phyloP scores from a whole-genome alignment of 2,888 invertebrate genomes.

The Stenchaetothrips biformis region DNA sequence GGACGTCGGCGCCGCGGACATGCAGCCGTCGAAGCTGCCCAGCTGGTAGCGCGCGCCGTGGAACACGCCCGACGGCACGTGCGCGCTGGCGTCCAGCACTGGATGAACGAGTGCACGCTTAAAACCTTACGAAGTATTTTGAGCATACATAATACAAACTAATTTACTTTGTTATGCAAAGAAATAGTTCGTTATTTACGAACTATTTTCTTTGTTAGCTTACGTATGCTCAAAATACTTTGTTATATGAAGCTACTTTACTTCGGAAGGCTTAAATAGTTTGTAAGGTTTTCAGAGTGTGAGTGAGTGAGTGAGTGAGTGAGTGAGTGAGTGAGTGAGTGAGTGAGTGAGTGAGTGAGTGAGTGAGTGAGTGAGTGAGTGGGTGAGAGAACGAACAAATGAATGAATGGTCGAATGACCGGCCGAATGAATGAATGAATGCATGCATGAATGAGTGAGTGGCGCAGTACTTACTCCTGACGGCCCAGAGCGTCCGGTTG shows the following conservation, averaged over 20 bases:
- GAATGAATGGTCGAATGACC: not conserved
- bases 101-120: not conserved
- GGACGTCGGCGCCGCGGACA: not conserved
- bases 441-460: not conserved
- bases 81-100: conserved; percentile 21
- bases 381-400: not conserved
- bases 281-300: not conserved
- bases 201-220: too few species aligned
- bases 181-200: too few species aligned
- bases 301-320: too few species aligned
- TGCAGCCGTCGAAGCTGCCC: conserved; percentile 8
- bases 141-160: too few species aligned
- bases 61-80: not conserved
- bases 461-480: not conserved
- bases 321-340: too few species aligned
- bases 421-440: not conserved
- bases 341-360: not conserved
- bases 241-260: too few species aligned
- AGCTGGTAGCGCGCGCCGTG: conserved; percentile 1
- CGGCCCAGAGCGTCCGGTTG: conserved; percentile 6
- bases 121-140: too few species aligned
- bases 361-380: not conserved
- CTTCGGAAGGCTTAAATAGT: too few species aligned
- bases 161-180: too few species aligned
- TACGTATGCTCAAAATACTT: too few species aligned